Evolutionary conservation across 2,113 vertebrate genomes (phyloP), one percentile per base, ranked within the genome.

Genomic region (Hippocampus zosterae): DNA sequence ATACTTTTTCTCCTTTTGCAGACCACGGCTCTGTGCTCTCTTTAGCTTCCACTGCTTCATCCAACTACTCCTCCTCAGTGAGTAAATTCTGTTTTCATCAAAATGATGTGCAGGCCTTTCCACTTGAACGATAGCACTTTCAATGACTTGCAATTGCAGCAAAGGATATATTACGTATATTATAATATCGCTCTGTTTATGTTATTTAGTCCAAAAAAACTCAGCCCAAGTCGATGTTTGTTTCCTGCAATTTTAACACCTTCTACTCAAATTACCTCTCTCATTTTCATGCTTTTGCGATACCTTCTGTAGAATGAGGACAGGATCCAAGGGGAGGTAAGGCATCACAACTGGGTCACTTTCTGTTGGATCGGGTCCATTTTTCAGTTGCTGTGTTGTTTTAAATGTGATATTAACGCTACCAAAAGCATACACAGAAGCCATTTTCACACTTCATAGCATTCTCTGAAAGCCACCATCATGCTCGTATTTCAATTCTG

Each of bases 321-420:
- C 85, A 95, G 95, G 93, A 95, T 98, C 91, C 96, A 98, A 81
- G 97, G 96, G 11, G 97, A 99, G 96, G 97, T 99, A 95, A 93
- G 90, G 79, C 70, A 70, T 52, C 62, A 13, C 37, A 16, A 23
- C 11, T 74, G 65, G 71, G 65, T 37, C 61, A 27, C 57, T 67
- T 62, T 21, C 18, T 72, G 50, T 79, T 64, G 80, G 18, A 9
- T 67, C 50, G 71, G 55, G 57, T 1, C 75, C 27, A 29, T 65
- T 60, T 77, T 50, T 84, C 69, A 62, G 42, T 72, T 72, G 76
- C 74, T 71, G 63, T 72, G 75, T 66, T 70, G 46, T 71, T 74
- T 29, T 29, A 7, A 18, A 27, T 12, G 23, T 8, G 21, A 53
- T n/a, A 9, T 53, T 13, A 56, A 56, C 55, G 8, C n/a, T 11